A percentile compares a stretch with the other conserved stretches of the same genome.
phyloP scores from a whole-genome alignment of 2,888 invertebrate genomes.

The Campoletis raptor region DNA sequence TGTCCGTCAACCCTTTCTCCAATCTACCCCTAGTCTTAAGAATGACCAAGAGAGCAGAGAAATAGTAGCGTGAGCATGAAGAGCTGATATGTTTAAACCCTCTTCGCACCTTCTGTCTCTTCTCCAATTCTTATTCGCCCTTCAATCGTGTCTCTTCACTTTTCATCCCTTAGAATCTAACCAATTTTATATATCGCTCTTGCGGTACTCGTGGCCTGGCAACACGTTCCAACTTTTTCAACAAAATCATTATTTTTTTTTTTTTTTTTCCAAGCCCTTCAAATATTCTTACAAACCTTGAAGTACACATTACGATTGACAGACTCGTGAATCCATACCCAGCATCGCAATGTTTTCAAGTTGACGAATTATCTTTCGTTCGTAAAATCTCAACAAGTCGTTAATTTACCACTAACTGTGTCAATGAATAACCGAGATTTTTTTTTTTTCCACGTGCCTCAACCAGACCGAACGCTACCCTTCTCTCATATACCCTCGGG shows the following conservation, averaged over 20 bases:
- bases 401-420: constrained; percentile 64
- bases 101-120: constrained; percentile 26
- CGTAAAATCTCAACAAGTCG: constrained; percentile 41
- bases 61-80: constrained; percentile 44
- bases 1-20: constrained; percentile 62
- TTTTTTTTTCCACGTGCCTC: constrained; percentile 41
- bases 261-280: background rate
- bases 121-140: background rate
- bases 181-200: background rate
- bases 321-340: background rate
- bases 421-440: constrained; percentile 58
- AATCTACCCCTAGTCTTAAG: constrained; percentile 12
- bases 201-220: background rate
- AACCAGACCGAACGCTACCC: constrained; percentile 41
- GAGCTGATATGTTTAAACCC: constrained; percentile 52
- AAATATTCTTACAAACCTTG: background rate
- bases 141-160: background rate
- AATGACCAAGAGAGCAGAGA: constrained; percentile 52
- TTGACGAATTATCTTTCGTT: constrained; percentile 9
- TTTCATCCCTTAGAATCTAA: background rate
- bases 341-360: background rate
- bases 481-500: constrained; percentile 58
- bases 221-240: background rate
- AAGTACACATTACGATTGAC: background rate
- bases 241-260: no score